Evolutionary conservation across 2,888 invertebrate species (phyloP).

Genomic region (Volucella bombylans): DNA sequence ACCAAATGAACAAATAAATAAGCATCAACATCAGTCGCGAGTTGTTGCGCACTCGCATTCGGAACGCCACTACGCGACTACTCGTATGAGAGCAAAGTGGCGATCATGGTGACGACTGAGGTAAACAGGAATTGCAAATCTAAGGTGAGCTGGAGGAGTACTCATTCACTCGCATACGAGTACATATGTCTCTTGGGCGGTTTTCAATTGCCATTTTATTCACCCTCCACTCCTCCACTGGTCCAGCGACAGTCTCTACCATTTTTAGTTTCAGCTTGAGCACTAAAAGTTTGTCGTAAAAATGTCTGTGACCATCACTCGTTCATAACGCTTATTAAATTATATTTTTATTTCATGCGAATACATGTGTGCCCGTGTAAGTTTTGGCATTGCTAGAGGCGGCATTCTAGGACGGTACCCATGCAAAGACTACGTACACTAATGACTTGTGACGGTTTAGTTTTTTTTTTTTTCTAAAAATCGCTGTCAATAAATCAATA

Average conservation of each 20-base stretch:
- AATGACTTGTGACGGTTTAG: slow-evolving; percentile 65
- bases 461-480: slow-evolving; percentile 42
- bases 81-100: slow-evolving; percentile 19
- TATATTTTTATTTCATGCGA: slow-evolving; percentile 49
- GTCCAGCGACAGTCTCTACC: background rate
- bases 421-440: slow-evolving; percentile 39
- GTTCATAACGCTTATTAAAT: slow-evolving; percentile 72
- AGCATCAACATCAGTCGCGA: slow-evolving; percentile 61
- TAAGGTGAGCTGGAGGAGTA: slow-evolving; percentile 71
- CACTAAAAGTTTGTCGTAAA: slow-evolving; percentile 58
- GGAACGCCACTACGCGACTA: slow-evolving; percentile 21
- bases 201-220: slow-evolving; percentile 64
- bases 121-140: slow-evolving; percentile 71
- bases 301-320: slow-evolving; percentile 65
- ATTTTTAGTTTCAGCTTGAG: slow-evolving; percentile 18
- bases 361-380: slow-evolving; percentile 58
- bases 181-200: slow-evolving; percentile 64
- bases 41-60: slow-evolving; percentile 52
- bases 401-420: slow-evolving; percentile 29
- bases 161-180: too few species aligned
- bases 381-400: slow-evolving; percentile 68
- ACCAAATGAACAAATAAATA: slow-evolving; percentile 74
- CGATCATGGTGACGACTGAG: slow-evolving; percentile 49
- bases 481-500: slow-evolving; percentile 69
- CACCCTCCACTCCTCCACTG: slow-evolving; percentile 19